Evolutionary conservation across 2,888 invertebrate species (phyloP), one percentile per base, ranked within the genome.

Genomic region (Nyleta sp.): DNA sequence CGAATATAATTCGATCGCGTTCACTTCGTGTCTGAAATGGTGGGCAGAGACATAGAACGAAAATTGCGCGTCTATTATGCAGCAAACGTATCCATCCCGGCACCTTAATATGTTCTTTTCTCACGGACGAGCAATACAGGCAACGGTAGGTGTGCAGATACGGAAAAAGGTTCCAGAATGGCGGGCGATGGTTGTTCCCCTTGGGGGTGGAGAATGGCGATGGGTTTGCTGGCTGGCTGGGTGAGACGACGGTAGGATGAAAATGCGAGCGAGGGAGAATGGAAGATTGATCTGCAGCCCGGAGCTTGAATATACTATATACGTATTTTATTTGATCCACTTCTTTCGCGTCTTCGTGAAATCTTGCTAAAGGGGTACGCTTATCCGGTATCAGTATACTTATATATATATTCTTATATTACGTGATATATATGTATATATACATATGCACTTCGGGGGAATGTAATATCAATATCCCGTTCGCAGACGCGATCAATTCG

Each of bases 121-220:
- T 75, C 62, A 72, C 73, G 72, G 72, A 65, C 65, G 68, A 62
- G 73, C 65, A 71, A 50, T 52, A 64, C 75, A 70, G 75, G 73
- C 65, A 72, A 64, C 74, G 75, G 80, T 81, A 82, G 81, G 80
- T 79, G 79, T 75, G 79, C 72, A 76, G 79, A 79, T 75, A 72
- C 75, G 72, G 74, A 78, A 80, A 81, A 81, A 81, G 76, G 74
- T 78, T 77, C 75, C 73, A 76, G 81, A 75, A 81, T 81, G 78
- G 80, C 80, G 81, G 78, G 77, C 76, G 74, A 75, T 72, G 77
- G 79, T 78, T 78, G 78, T 80, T 81, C 77, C 77, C 73, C 80
- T 81, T 83, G 86, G 83, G 86, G 86, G 84, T 85, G 84, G 85
- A 86, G 83, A 80, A 74, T 81, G 79, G 80, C 75, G 73, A 65